Evolutionary conservation across 2,888 invertebrate genomes (phyloP), one percentile per base, ranked within the genome.

Genomic region (Drosophila incognita): DNA sequence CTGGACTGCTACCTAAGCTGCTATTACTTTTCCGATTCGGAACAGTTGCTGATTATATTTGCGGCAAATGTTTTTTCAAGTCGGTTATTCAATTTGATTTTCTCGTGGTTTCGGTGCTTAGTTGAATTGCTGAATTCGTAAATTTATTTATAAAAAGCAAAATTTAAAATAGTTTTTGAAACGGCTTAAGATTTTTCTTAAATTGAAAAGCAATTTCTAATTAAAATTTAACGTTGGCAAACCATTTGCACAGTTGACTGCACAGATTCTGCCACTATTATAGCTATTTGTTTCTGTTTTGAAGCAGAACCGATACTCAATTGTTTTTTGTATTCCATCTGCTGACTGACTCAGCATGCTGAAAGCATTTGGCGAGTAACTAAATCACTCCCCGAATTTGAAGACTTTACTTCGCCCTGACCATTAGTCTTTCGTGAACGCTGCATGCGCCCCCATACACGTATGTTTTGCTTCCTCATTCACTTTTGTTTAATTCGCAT

Each of bases 361-460:
- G n/a, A 4, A 10, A 13, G 21, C 42, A 46, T 31, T 33, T 56
- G n/a, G 21, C n/a, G 24, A 42, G n/a, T 13, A 35, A 59, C 29
- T 10, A 31, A 46, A 36, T 36, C 29, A n/a, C 35, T 48, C 21
- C 18, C 24, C 10, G 18, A 46, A 31, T 59, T 64, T 49, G 40
- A 42, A 59, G 51, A 46, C 27, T 10, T 38, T 5, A 18, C 27
- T 40, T 52, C 48, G n/a, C 40, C 58, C 48, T 27, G 31, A 13
- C 56, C 52, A 78, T 76, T 69, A 65, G 46, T 69, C 48, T 63
- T 42, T n/a, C 10, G 21, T 10, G 57, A 61, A 58, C 27, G 31
- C 27, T 46, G 24, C 35, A 36, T 48, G 29, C 46, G 48, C n/a
- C 18, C 13, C 33, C 33, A 13, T 8, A 13, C 10, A 49, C 35